Evolutionary conservation across 2,797 vertebrate species (phyloP).

Genomic region (Thunnus albacares): DNA sequence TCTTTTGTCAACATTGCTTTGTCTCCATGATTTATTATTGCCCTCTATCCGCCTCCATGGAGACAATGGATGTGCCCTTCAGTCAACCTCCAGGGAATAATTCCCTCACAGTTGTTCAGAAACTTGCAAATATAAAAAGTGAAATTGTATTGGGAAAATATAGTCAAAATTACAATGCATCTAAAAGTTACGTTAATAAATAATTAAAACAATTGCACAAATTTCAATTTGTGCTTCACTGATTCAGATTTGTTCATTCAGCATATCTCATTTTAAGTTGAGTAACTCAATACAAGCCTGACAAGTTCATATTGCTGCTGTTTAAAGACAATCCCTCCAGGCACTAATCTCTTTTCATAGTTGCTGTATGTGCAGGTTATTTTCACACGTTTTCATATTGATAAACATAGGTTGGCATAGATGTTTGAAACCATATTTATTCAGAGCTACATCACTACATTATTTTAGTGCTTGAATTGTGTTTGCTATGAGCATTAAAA

Average conservation of each 20-base stretch:
- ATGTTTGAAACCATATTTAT: conserved; percentile 41
- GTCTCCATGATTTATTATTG: not conserved
- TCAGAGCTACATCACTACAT: conserved; percentile 13
- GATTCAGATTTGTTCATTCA: conserved; percentile 11
- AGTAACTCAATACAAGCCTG: conserved; percentile 31
- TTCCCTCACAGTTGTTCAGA: not conserved
- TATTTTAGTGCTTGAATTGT: conserved; percentile 16
- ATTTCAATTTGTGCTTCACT: conserved; percentile 18
- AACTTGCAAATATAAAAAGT: not conserved
- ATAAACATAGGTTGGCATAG: conserved; percentile 23
- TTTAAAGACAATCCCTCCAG: conserved; percentile 25
- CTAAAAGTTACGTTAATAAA: conserved; percentile 7
- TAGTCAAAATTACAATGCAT: not conserved
- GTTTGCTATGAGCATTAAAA: conserved; percentile 24
- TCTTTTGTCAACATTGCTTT: not conserved
- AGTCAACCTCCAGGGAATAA: not conserved
- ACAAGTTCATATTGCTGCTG: conserved; percentile 30
- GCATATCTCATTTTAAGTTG: conserved; percentile 15
- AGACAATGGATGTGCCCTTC: not conserved
- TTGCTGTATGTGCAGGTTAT: conserved; percentile 42
- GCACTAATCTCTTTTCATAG: conserved; percentile 32
- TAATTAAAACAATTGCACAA: conserved; percentile 9
- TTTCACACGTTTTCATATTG: conserved; percentile 29
- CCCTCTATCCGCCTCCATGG: not conserved
- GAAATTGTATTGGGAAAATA: not conserved